phyloP scores from a whole-genome alignment of 2,113 vertebrate species.

The Rhinolophus ferrumequinum region DNA sequence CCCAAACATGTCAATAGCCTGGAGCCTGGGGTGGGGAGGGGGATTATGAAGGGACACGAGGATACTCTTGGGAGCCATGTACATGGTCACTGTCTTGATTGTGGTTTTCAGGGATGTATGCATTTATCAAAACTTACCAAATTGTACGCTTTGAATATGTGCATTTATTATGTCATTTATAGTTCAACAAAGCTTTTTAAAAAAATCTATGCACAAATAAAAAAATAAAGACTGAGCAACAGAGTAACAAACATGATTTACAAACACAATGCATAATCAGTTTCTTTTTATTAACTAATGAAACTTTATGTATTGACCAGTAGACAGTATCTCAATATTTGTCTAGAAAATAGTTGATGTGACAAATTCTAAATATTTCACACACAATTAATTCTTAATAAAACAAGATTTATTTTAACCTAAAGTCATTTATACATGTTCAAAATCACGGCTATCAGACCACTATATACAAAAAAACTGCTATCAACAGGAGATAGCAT shows the following conservation, averaged over 20 bases:
- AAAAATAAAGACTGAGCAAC: not conserved
- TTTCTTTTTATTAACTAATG: not conserved
- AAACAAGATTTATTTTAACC: not conserved
- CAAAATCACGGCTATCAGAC: not conserved
- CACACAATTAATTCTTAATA: not conserved
- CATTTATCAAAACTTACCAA: too few species aligned
- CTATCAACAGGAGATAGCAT: not conserved
- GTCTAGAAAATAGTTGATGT: not conserved
- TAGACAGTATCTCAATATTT: not conserved
- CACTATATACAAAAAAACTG: not conserved
- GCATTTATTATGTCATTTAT: not conserved
- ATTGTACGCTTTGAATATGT: not conserved
- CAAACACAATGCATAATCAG: slow-evolving; percentile 8
- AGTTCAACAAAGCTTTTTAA: not conserved
- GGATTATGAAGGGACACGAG: too few species aligned
- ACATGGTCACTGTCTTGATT: too few species aligned
- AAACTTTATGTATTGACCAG: not conserved
- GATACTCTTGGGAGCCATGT: too few species aligned
- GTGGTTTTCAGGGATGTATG: too few species aligned
- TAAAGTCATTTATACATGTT: not conserved
- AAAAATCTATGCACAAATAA: not conserved
- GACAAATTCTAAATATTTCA: slow-evolving; percentile 6
- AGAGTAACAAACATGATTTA: not conserved
- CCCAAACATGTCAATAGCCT: too few species aligned
- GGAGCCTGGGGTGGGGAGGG: too few species aligned